Conservation (phyloP, 2,888 invertebrate species). For the Harpagoxenus sublaevis region DNA sequence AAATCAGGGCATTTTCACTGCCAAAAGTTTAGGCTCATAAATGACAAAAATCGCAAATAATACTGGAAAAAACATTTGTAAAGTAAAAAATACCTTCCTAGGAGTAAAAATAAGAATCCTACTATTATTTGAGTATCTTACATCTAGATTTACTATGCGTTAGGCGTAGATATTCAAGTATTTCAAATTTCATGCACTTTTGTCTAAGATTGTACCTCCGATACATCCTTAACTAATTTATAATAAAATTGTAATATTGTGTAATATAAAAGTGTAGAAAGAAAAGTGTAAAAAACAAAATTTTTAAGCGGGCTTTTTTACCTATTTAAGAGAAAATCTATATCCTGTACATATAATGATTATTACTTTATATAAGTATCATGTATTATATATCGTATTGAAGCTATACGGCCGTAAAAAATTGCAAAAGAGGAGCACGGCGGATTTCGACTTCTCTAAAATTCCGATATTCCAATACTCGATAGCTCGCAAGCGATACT, state of each 20-base stretch:
- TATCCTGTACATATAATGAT: neutral
- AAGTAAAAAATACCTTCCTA: too few species aligned
- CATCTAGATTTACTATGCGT: too few species aligned
- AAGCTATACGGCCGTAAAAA: constrained; percentile 25
- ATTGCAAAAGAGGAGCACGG: neutral
- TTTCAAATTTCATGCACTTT: too few species aligned
- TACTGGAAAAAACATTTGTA: too few species aligned
- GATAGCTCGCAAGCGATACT: constrained; percentile 37
- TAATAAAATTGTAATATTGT: neutral
- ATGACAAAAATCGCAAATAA: too few species aligned
- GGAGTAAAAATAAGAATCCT: too few species aligned
- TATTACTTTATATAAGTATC: neutral
- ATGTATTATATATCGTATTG: neutral
- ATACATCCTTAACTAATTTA: constrained; percentile 4
- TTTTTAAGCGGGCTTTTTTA: neutral
- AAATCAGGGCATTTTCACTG: too few species aligned
- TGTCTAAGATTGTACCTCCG: too few species aligned
- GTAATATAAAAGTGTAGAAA: neutral
- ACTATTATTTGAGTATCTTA: too few species aligned
- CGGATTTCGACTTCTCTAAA: constrained; percentile 23
- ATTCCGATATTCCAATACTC: constrained; percentile 44
- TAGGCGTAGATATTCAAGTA: too few species aligned
- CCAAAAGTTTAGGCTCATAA: too few species aligned
- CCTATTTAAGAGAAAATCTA: neutral
- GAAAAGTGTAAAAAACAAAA: neutral